A percentile compares a stretch with the other conserved stretches of the same genome.
Evolutionary conservation across 2,888 invertebrate genomes (phyloP).

Genomic region (Philereme transversata): DNA sequence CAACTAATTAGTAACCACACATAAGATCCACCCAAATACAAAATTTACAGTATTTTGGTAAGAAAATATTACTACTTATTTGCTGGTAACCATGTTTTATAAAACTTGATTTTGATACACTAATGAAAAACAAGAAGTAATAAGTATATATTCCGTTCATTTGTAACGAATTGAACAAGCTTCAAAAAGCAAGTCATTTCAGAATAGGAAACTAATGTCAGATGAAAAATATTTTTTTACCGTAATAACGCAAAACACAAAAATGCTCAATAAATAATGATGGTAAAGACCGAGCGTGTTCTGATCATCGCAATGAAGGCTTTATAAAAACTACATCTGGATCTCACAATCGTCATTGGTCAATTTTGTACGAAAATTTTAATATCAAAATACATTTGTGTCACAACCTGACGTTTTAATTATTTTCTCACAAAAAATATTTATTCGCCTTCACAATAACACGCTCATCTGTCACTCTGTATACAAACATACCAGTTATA

Average conservation of each 20-base stretch:
- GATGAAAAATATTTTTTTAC: too few species aligned
- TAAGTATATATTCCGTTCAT: conserved; percentile 2
- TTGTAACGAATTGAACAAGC: too few species aligned
- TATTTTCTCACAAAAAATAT: conserved; percentile 9
- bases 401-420: conserved; percentile 25
- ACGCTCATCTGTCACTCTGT: conserved; percentile 17
- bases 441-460: conserved; percentile 17
- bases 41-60: too few species aligned
- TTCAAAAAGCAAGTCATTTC: too few species aligned
- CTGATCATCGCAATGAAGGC: conserved; percentile 15
- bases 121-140: not conserved
- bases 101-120: conserved; percentile 4
- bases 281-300: conserved; percentile 33
- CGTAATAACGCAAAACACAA: too few species aligned
- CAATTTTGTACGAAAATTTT: conserved; percentile 23
- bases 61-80: too few species aligned
- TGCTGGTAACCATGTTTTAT: not conserved
- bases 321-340: conserved; percentile 19
- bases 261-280: not conserved
- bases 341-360: conserved; percentile 23
- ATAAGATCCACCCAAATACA: not conserved
- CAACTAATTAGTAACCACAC: too few species aligned
- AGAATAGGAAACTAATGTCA: too few species aligned
- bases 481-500: conserved; percentile 9
- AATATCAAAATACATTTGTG: conserved; percentile 21